phyloP scores from a whole-genome alignment of 1,140 invertebrate genomes.

The Berghia stephanieae region DNA sequence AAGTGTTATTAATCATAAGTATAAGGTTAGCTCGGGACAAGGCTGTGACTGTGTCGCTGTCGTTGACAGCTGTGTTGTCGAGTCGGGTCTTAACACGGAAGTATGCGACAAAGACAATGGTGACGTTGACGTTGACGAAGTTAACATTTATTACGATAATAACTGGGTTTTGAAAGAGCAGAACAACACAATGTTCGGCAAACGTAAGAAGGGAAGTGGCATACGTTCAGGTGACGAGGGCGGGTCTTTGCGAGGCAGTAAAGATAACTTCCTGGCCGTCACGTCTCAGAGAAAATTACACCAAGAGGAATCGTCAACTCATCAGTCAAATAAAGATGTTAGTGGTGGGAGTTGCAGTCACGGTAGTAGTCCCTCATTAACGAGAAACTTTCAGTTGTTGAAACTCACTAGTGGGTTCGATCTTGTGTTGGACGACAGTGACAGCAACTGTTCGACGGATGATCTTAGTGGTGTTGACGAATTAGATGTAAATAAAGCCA shows the following conservation, averaged over 20 bases:
- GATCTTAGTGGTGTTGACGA: too few relatives aligned
- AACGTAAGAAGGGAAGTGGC: neutral
- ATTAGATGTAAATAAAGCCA: too few relatives aligned
- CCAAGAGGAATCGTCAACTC: too few relatives aligned
- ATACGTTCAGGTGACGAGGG: neutral
- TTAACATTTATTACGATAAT: neutral
- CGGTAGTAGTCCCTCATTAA: neutral
- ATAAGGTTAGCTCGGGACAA: too few relatives aligned
- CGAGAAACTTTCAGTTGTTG: constrained; percentile 5
- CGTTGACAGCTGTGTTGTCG: neutral
- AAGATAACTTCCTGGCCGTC: constrained; percentile 19
- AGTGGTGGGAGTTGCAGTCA: neutral
- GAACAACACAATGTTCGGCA: constrained; percentile 16
- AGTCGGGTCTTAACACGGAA: neutral
- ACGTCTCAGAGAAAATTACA: too few relatives aligned
- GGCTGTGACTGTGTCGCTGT: too few relatives aligned
- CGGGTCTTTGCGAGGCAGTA: neutral
- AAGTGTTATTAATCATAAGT: too few relatives aligned
- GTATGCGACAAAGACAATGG: neutral
- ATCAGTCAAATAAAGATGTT: neutral
- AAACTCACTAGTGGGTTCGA: constrained; percentile 9
- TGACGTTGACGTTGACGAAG: neutral
- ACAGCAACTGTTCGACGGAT: too few relatives aligned
- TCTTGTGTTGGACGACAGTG: constrained; percentile 10
- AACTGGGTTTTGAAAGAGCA: neutral